Evolutionary conservation across 2,113 vertebrate genomes (phyloP).

Genomic region (Oncorhynchus clarkii): DNA sequence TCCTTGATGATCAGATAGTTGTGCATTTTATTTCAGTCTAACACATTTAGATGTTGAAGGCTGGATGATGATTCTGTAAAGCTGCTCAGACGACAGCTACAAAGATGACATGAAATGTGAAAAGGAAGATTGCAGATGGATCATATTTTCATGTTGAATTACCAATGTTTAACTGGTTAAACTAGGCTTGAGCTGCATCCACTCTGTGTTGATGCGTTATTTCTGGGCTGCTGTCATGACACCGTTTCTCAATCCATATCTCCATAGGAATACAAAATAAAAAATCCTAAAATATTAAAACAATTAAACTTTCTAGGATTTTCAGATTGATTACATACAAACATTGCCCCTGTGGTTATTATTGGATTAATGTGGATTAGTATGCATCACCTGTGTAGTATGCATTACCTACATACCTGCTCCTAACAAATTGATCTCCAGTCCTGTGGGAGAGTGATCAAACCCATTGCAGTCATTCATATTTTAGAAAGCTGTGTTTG

Average conservation of each 20-base stretch:
- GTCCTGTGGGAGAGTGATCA: constrained; percentile 4
- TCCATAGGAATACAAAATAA: neutral
- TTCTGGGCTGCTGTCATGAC: neutral
- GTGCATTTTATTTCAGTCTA: neutral
- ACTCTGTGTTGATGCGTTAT: neutral
- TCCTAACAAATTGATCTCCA: neutral
- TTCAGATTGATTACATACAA: neutral
- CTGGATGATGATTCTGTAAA: neutral
- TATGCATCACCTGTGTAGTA: neutral
- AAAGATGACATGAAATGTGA: neutral
- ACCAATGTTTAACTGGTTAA: neutral
- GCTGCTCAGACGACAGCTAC: neutral
- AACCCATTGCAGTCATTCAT: constrained; percentile 31
- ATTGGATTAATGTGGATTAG: neutral
- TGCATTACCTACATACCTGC: neutral
- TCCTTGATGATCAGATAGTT: neutral
- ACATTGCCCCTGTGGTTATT: neutral
- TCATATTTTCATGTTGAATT: neutral
- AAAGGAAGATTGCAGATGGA: neutral
- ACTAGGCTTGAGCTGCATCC: too few relatives aligned
- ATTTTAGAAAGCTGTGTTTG: constrained; percentile 37
- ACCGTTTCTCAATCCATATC: neutral
- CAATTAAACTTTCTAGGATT: neutral
- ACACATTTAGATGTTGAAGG: neutral
- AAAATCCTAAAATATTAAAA: neutral